A percentile compares a stretch with the other conserved stretches of the same genome.
Conservation (phyloP, 2,888 invertebrate species). For the Pilophorus perplexus region DNA sequence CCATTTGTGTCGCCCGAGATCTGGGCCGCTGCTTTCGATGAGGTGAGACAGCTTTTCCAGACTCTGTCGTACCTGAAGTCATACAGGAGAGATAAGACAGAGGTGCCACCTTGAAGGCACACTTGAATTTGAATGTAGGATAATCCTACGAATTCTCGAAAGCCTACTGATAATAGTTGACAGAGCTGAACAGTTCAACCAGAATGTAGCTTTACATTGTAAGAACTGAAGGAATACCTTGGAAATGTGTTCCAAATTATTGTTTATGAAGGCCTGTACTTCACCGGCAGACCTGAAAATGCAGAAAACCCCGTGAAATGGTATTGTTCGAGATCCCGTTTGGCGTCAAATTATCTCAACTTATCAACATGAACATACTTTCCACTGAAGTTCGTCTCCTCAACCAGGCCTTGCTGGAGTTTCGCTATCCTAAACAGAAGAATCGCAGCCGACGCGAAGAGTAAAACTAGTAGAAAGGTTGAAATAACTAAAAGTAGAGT, state of each 20-base stretch:
- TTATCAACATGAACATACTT: slow-evolving; percentile 17
- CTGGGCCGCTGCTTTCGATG: slow-evolving; percentile 49
- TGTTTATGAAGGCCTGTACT: slow-evolving; percentile 70
- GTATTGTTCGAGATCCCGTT: background rate
- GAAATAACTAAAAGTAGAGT: slow-evolving; percentile 58
- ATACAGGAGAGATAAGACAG: no score
- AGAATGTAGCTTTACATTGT: no score
- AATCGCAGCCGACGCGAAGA: slow-evolving; percentile 60
- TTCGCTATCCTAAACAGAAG: slow-evolving; percentile 60
- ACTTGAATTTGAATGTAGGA: no score
- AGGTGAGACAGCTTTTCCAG: slow-evolving; percentile 75
- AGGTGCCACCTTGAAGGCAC: no score
- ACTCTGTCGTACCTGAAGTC: slow-evolving; percentile 70
- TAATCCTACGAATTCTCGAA: no score
- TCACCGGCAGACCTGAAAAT: slow-evolving; percentile 63
- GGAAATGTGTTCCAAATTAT: slow-evolving; percentile 75
- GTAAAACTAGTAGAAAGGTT: slow-evolving; percentile 58
- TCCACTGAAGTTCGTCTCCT: slow-evolving; percentile 26
- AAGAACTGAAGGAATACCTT: no score
- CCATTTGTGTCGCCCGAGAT: slow-evolving; percentile 35
- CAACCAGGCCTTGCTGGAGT: slow-evolving; percentile 50
- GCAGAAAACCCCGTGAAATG: background rate
- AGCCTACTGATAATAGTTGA: no score
- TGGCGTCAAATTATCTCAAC: background rate
- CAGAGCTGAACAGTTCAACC: no score